Evolutionary conservation across 2,113 vertebrate species (phyloP).

Genomic region (Vombatus ursinus): DNA sequence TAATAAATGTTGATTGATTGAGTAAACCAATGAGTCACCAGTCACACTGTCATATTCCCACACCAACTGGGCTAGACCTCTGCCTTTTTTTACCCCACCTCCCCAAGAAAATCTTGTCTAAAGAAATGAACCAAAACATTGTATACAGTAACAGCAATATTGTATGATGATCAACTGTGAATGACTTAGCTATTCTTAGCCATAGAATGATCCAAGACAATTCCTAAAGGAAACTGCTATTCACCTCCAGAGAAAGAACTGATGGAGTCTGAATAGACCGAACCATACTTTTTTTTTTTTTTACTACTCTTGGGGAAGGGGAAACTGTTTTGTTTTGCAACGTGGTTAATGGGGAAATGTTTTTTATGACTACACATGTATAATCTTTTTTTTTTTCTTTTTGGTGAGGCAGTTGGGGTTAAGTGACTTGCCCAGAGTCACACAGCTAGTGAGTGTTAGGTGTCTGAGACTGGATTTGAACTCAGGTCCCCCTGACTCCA

Average conservation of each 20-base stretch:
- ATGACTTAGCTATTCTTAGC: not conserved
- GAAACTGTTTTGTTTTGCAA: not conserved
- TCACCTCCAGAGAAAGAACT: not conserved
- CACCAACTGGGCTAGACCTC: not conserved
- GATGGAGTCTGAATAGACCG: not conserved
- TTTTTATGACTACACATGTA: not conserved
- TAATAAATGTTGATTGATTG: not conserved
- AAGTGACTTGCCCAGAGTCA: too few relatives aligned
- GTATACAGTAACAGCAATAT: not conserved
- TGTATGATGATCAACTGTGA: not conserved
- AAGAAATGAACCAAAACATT: not conserved
- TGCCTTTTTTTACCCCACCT: not conserved
- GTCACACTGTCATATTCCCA: not conserved
- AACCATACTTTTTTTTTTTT: not conserved
- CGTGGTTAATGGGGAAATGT: not conserved
- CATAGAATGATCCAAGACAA: not conserved
- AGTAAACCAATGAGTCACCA: not conserved
- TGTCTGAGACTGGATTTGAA: too few relatives aligned
- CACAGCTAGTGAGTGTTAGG: too few relatives aligned
- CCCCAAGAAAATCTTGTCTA: not conserved
- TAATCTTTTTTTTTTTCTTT: not conserved
- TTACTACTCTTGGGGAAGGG: not conserved
- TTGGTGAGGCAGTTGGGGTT: too few relatives aligned
- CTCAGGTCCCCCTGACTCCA: too few relatives aligned
- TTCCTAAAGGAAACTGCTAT: not conserved